These are phyloP conservation scores for Cabera pusaria DNA, from an alignment of 2,888 invertebrate genomes.

Conservation along the genomic window DNA sequence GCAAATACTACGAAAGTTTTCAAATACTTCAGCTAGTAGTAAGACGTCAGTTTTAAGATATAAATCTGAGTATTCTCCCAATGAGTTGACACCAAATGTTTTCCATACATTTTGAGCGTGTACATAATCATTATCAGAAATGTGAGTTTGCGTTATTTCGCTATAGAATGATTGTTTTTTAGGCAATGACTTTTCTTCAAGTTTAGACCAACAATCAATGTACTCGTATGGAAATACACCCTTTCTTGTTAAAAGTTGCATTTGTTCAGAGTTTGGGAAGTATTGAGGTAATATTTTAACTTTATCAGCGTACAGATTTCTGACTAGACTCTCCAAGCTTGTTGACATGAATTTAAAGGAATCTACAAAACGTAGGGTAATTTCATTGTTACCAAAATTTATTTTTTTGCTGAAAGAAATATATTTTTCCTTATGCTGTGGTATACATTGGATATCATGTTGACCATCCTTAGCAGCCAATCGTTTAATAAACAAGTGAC, in stretches of 20 bases:
- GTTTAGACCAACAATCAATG: slow-evolving; percentile 23
- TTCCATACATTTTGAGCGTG: slow-evolving; percentile 38
- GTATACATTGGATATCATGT: slow-evolving; percentile 7
- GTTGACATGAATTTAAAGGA: slow-evolving; percentile 14
- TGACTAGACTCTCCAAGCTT: too few species aligned
- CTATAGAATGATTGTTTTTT: slow-evolving; percentile 28
- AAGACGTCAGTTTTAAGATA: slow-evolving; percentile 44
- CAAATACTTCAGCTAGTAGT: too few species aligned
- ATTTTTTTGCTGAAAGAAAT: slow-evolving; percentile 12
- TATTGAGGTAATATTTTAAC: slow-evolving; percentile 3
- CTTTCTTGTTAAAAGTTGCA: slow-evolving; percentile 21
- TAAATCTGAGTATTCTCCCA: slow-evolving; percentile 41
- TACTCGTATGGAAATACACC: slow-evolving; percentile 37
- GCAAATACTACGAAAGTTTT: too few species aligned
- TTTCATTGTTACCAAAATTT: slow-evolving; percentile 1
- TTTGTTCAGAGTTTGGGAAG: slow-evolving; percentile 1
- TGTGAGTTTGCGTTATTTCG: slow-evolving; percentile 11
- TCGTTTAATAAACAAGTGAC: slow-evolving; percentile 14
- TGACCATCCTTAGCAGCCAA: slow-evolving; percentile 9
- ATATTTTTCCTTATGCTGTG: slow-evolving; percentile 17
- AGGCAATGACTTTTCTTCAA: too few species aligned
- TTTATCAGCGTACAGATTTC: too few species aligned
- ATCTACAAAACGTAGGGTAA: slow-evolving; percentile 12
- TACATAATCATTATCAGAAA: slow-evolving; percentile 30
- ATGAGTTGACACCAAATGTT: slow-evolving; percentile 31